Percentiles rank a stretch among this genome's conserved stretches.
Evolutionary conservation across 2,888 invertebrate species (phyloP).

Genomic region (Drosophila affinis): DNA sequence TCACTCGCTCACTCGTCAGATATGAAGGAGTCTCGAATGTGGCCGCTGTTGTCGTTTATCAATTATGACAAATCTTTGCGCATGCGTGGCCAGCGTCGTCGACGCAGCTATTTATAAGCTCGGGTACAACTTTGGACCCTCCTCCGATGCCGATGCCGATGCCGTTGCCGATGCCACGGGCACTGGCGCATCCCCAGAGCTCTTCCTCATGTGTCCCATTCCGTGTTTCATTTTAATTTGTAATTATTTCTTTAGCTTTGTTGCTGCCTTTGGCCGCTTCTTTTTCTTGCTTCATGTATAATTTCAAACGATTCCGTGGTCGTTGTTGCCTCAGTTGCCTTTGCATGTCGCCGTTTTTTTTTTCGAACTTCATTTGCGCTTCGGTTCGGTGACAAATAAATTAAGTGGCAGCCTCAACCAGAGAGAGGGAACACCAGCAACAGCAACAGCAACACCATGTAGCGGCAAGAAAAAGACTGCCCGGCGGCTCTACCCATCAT

Average conservation of each 20-base stretch:
- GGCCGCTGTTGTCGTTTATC: conserved; percentile 75
- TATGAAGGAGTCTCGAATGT: conserved; percentile 34
- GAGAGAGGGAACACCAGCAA: background rate
- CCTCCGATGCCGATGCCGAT: background rate
- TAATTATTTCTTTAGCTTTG: conserved; percentile 75
- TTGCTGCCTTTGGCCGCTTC: conserved; percentile 33
- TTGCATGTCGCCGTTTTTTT: conserved; percentile 51
- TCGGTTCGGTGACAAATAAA: conserved; percentile 78
- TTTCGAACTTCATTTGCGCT: conserved; percentile 77
- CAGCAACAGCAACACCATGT: background rate
- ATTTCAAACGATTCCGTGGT: conserved; percentile 67
- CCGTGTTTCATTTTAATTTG: conserved; percentile 77
- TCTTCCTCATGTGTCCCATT: conserved; percentile 43
- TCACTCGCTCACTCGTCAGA: background rate
- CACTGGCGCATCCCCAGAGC: background rate
- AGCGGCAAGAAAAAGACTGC: conserved; percentile 47
- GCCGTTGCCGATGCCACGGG: background rate
- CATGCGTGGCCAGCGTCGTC: conserved; percentile 79
- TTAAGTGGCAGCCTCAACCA: conserved; percentile 64
- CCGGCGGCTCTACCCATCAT: conserved; percentile 50
- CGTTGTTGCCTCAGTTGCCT: conserved; percentile 36
- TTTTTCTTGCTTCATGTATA: conserved; percentile 48
- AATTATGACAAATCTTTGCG: conserved; percentile 84
- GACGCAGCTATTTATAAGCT: conserved; percentile 66
- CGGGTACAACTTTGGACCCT: conserved; percentile 20